Conservation (phyloP, 2,888 invertebrate species). For the Rhamphomyia laevipes region DNA sequence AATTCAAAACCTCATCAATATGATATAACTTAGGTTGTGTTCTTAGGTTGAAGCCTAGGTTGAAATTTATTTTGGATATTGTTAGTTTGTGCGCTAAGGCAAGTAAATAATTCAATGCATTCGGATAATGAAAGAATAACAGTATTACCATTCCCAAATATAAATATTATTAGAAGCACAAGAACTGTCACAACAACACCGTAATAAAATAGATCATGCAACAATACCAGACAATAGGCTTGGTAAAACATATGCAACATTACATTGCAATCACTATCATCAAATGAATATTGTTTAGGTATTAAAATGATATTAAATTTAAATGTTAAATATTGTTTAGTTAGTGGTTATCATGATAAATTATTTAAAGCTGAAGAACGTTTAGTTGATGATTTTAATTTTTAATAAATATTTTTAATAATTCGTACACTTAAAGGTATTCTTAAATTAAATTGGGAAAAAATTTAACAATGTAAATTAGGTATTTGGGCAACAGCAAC, state of each 20-base stretch:
- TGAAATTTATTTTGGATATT: slow-evolving; percentile 17
- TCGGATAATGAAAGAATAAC: slow-evolving; percentile 11
- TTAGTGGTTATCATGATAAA: slow-evolving; percentile 75
- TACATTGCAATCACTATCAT: slow-evolving; percentile 47
- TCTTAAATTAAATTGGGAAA: slow-evolving; percentile 86
- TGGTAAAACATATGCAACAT: slow-evolving; percentile 68
- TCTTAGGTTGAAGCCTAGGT: slow-evolving; percentile 16
- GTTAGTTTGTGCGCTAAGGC: slow-evolving; percentile 15
- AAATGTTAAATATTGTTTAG: slow-evolving; percentile 74
- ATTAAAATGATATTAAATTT: slow-evolving; percentile 45
- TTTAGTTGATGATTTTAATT: slow-evolving; percentile 86
- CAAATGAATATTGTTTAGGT: slow-evolving; percentile 69
- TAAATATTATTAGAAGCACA: neutral
- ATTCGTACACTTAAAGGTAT: slow-evolving; percentile 80
- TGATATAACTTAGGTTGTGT: slow-evolving; percentile 16
- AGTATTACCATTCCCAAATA: slow-evolving; percentile 8
- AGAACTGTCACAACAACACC: neutral
- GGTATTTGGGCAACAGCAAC: slow-evolving; percentile 61
- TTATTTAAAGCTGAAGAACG: slow-evolving; percentile 88
- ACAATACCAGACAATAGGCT: slow-evolving; percentile 86
- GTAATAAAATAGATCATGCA: slow-evolving; percentile 34
- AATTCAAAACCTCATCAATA: slow-evolving; percentile 1
- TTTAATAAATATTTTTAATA: slow-evolving; percentile 80
- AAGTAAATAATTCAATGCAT: slow-evolving; percentile 11
- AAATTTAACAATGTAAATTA: slow-evolving; percentile 70